These are phyloP conservation scores for Lysiphlebus fabarum DNA, from an alignment of 1,140 invertebrate genomes.

Conservation along the genomic window DNA sequence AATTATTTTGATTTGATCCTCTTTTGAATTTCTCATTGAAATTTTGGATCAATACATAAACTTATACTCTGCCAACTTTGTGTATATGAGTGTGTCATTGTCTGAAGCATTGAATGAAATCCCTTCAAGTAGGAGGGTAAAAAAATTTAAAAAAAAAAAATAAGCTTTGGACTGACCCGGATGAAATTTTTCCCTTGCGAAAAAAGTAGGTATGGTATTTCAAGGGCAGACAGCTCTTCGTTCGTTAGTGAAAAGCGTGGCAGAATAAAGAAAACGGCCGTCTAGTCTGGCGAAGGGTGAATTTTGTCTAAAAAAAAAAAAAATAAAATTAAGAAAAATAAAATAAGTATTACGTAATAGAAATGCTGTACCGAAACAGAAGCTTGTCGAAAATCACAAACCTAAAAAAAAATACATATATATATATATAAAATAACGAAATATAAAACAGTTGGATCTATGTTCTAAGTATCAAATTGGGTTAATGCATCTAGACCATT, in stretches of 20 bases:
- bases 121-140: not conserved
- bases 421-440: slow-evolving; percentile 13
- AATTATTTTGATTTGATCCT: no score
- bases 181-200: not conserved
- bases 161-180: slow-evolving; percentile 1
- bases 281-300: not conserved
- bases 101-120: not conserved
- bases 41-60: no score
- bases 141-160: not conserved
- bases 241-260: slow-evolving; percentile 8
- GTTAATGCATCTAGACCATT: slow-evolving; percentile 27
- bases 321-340: not conserved
- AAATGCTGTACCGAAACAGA: slow-evolving; percentile 7
- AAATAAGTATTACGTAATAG: not conserved
- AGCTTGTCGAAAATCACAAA: slow-evolving; percentile 2
- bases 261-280: not conserved
- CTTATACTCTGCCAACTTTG: no score
- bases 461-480: slow-evolving; percentile 25
- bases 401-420: not conserved
- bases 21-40: no score
- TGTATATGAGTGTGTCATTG: not conserved
- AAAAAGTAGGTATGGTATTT: not conserved
- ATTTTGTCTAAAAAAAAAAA: not conserved
- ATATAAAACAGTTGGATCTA: slow-evolving; percentile 25
- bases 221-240: not conserved